These are phyloP conservation scores for Calephelis virginiensis DNA, from an alignment of 1,140 invertebrate genomes.

Conservation along the genomic window DNA sequence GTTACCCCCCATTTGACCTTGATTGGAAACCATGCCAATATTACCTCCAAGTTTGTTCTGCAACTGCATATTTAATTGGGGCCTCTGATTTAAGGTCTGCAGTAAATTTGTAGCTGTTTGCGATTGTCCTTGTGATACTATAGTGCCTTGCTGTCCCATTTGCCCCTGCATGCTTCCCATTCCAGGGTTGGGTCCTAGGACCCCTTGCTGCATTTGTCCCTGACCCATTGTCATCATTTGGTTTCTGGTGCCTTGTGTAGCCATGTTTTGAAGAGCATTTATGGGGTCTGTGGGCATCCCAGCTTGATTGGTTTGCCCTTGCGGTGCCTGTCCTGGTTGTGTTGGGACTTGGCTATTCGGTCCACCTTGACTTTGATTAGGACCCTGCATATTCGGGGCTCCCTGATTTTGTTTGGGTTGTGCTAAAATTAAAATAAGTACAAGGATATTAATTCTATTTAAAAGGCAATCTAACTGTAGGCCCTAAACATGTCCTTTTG, in stretches of 20 bases:
- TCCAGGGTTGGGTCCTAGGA: slow-evolving; percentile 73
- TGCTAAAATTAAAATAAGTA: slow-evolving; percentile 37
- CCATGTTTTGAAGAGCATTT: slow-evolving; percentile 91
- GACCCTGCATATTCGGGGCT: slow-evolving; percentile 72
- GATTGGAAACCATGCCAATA: slow-evolving; percentile 65
- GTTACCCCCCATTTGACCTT: slow-evolving; percentile 62
- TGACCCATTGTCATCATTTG: slow-evolving; percentile 78
- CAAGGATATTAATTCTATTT: too few species aligned
- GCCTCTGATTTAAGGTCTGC: slow-evolving; percentile 64
- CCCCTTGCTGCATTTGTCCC: slow-evolving; percentile 80
- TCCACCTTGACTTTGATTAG: slow-evolving; percentile 51
- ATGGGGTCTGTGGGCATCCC: slow-evolving; percentile 88
- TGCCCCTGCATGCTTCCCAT: slow-evolving; percentile 66
- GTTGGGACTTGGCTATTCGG: slow-evolving; percentile 51
- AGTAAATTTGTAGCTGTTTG: slow-evolving; percentile 66
- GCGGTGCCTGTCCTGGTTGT: slow-evolving; percentile 45
- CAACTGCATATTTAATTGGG: slow-evolving; percentile 68
- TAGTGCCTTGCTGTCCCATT: slow-evolving; percentile 60
- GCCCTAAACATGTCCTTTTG: too few species aligned
- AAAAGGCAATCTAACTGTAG: too few species aligned
- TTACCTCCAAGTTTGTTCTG: slow-evolving; percentile 53
- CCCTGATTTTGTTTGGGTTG: slow-evolving; percentile 75
- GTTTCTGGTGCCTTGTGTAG: slow-evolving; percentile 82
- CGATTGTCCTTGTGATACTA: slow-evolving; percentile 61
- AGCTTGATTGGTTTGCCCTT: slow-evolving; percentile 58